Base-by-base conservation (phyloP, 2,888 invertebrate species). In the Eupeodes latifasciatus region DNA sequence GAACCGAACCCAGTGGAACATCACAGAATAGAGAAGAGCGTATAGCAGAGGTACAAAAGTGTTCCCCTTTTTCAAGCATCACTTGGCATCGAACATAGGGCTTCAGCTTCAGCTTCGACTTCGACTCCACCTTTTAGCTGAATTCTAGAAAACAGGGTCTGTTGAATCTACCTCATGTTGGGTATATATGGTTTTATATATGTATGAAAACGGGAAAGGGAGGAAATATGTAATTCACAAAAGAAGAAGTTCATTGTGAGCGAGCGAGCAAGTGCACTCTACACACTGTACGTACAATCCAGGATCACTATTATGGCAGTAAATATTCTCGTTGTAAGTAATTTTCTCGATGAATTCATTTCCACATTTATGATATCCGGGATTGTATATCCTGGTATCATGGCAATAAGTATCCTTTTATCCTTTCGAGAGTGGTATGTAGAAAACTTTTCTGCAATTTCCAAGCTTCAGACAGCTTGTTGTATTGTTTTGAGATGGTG, bases 311-410 rank as follows among this genome's bases (percentile, higher is more conserved):
- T 80, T 80, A 76, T 76, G 44, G 81, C 76, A 81, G 85, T 85
- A 79, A 75, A 81, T 69, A 75, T 74, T 69, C 78, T 74, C 59
- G 78, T 75, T 82, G 86, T 82, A 86, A 86, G 86, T 79, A 86
- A 86, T 86, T 86, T 86, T 86, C 82, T 69, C 82, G 78, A 82
- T 86, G 86, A 82, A 82, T 86, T 82, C 86, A 79, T 82, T 86
- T 86, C 82, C 86, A 86, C 86, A 82, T 86, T 86, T 86, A 86
- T 86, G 82, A 86, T 80, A 72, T 72, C 72, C 72, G 72, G 59
- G 72, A 72, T 72, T 72, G 72, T 72, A 72, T 72, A 59, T 72
- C 59, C 47, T 72, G 59, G 72, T 72, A 72, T 72, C 59, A 72
- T 72, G 59, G 59, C 72, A 72, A 72, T 57, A 72, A 72, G 72